Percentiles rank a stretch among this genome's conserved stretches.
These are phyloP conservation scores for Cyprinodon diabolis DNA, from an alignment of 2,797 vertebrate species.

Conservation along the genomic window DNA sequence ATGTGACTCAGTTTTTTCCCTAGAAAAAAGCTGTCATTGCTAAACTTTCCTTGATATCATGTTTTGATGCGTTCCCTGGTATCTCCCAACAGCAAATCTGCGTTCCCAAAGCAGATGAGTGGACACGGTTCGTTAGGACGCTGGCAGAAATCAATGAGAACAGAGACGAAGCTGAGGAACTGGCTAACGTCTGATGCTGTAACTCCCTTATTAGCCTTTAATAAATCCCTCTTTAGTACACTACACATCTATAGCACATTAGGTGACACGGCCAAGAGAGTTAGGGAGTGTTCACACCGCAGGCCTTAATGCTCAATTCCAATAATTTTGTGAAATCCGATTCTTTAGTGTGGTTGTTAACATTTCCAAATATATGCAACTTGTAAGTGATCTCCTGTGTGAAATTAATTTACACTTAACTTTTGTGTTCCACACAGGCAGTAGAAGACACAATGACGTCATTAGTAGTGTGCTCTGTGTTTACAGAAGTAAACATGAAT, in stretches of 20 bases:
- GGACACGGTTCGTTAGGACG: slow-evolving; percentile 93
- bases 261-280: slow-evolving; percentile 33
- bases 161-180: slow-evolving; percentile 94
- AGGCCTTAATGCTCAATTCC: too few species aligned
- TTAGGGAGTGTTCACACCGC: not conserved
- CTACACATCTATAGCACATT: slow-evolving; percentile 47
- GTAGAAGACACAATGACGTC: too few species aligned
- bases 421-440: too few species aligned
- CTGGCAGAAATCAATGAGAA: slow-evolving; percentile 96
- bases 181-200: slow-evolving; percentile 85
- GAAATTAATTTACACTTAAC: too few species aligned
- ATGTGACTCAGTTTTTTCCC: not conserved
- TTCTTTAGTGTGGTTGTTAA: too few species aligned
- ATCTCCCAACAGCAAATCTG: slow-evolving; percentile 89
- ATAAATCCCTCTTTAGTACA: slow-evolving; percentile 28
- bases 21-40: not conserved
- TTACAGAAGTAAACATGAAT: too few species aligned
- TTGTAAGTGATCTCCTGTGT: too few species aligned
- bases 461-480: too few species aligned
- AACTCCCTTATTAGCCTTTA: slow-evolving; percentile 36
- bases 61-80: not conserved
- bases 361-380: too few species aligned
- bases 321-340: too few species aligned
- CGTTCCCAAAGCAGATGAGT: slow-evolving; percentile 93
- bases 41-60: not conserved